Base-by-base conservation (phyloP, 1,140 invertebrate species). In the Metaphire vulgaris region DNA sequence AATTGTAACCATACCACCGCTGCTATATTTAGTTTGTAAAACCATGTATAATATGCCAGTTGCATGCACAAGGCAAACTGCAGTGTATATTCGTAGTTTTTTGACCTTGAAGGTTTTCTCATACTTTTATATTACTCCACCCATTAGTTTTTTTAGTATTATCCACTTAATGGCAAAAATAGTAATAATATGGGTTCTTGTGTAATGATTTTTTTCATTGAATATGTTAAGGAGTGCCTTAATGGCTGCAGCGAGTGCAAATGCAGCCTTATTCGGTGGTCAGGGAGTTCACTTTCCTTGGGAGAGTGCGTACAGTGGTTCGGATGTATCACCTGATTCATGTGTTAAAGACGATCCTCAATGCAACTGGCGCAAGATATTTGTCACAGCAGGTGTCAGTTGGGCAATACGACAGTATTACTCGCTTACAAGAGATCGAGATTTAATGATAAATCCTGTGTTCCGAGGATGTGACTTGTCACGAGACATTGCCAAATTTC, bases 391-490 rank as follows among this genome's bases (percentile, higher is more conserved):
- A 15, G 73, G 56, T 15, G 77, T 78, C 2, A 66, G 26, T 1
- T 75, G 72, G 73, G 73, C 28, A 15, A 78, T 78, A 33, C 73
- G 77, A 28, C 66, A 75, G 64, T 78, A 75, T 32, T 74, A 74
- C 41, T 78, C 77, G 21, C 66, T 73, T 33, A 78, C 77, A 2
- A 69, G 77, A n/a, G 77, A 78, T 34, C 72, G 74, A 21, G 77
- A 78, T 32, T 78, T 74, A 33, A 70, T 74, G 41, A 74, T 66
- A 15, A 78, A 78, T 64, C 32, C 74, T 1, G 72, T 77, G 29
- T 78, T 75, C 74, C 16, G 64, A 15, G 77, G 66, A 12, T 78
- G 77, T 68, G 77, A 78, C 77, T 69, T 78, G 66, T 77, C 68
- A 21, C 32, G 66, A 41, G 77, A 75, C 29, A 69, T 78, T 30